Conservation (phyloP, 2,797 vertebrate species). For the Acrossocheilus fasciatus region DNA sequence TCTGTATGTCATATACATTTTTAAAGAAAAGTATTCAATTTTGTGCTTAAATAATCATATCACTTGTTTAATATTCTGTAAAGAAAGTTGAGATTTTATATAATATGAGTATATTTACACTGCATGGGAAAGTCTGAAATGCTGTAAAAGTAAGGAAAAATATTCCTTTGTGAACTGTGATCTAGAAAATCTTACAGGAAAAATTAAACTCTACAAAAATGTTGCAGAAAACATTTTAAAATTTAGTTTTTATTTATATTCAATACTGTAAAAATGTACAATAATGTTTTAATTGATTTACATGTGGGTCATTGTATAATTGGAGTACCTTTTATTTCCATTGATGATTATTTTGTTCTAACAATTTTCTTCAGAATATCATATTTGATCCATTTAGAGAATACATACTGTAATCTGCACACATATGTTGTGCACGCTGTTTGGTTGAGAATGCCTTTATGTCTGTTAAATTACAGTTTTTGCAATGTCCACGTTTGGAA, state of each 20-base stretch:
- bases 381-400: not conserved
- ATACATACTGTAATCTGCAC: too few relatives aligned
- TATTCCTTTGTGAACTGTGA: not conserved
- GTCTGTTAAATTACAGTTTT: not conserved
- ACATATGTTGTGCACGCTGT: too few relatives aligned
- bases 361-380: not conserved
- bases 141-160: not conserved
- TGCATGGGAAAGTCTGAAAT: not conserved
- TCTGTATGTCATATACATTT: too few relatives aligned
- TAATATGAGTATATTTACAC: not conserved
- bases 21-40: not conserved
- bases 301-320: not conserved
- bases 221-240: not conserved
- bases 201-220: not conserved
- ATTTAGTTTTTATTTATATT: not conserved
- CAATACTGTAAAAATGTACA: not conserved
- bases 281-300: not conserved
- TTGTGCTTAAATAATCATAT: not conserved
- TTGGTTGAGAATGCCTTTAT: not conserved
- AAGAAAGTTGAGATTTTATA: not conserved
- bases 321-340: not conserved
- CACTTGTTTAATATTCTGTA: not conserved
- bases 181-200: not conserved
- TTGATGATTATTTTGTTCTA: not conserved
- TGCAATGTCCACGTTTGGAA: not conserved